Evolutionary conservation across 2,888 invertebrate species (phyloP), one percentile per base, ranked within the genome.

Genomic region (Sabatieria punctata): DNA sequence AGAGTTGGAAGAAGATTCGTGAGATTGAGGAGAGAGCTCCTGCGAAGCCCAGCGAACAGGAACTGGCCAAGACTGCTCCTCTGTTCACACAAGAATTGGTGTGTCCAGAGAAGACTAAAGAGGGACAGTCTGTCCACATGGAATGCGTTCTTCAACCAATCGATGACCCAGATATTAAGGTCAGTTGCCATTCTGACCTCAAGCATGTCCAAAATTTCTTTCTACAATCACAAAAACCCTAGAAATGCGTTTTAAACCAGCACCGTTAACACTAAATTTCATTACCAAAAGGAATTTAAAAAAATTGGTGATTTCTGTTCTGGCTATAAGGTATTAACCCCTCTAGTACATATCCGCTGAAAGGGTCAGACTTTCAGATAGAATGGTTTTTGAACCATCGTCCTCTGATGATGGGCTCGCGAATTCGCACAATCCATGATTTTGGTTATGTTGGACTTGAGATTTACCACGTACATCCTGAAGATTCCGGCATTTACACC

Each of bases 341-440:
- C n/a, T n/a, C n/a, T n/a, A n/a, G n/a, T n/a, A n/a, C n/a, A n/a
- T n/a, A n/a, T n/a, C n/a, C n/a, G n/a, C n/a, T n/a, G n/a, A n/a
- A n/a, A n/a, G n/a, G n/a, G n/a, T n/a, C n/a, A n/a, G n/a, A 15
- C 30, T 46, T 89, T 85, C 77, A 79, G 24, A 83, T 89, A 45
- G 88, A 89, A 72, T 91, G 86, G 86, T 86, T 85, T 75, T 88
- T 84, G 65, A 88, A 97, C 66, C 86, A 83, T 26, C 80, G 86
- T 66, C 73, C 81, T 1, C 63, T 72, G 35, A 54, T 55, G 49
- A 57, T 57, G 45, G 93, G 91, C 73, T 89, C 89, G 55, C 79
- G 95, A 65, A 84, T 85, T 66, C 88, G 86, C 38, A 88, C 89
- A 11, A 85, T 89, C 80, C 86, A 93, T 64, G 95, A 97, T 67